A percentile compares a stretch with the other conserved stretches of the same genome.
Evolutionary conservation across 2,888 invertebrate species (phyloP).

Genomic region (Linnaemya vulpina): DNA sequence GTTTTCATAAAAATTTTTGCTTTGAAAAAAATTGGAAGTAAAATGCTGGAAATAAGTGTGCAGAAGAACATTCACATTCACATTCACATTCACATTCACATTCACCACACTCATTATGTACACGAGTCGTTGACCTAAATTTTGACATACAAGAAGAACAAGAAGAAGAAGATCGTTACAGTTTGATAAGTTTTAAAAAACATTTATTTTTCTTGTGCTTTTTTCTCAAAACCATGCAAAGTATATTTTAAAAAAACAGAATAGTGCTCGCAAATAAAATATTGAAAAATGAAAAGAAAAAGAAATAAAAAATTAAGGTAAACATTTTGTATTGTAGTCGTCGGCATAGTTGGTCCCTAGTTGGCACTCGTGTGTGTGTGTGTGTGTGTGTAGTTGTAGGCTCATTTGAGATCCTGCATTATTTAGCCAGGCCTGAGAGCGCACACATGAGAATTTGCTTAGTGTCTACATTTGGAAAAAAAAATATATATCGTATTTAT

Average conservation of each 20-base stretch:
- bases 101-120: slow-evolving; percentile 38
- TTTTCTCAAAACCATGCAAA: slow-evolving; percentile 17
- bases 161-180: slow-evolving; percentile 70
- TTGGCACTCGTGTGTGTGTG: neutral
- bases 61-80: slow-evolving; percentile 44
- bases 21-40: slow-evolving; percentile 23
- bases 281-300: slow-evolving; percentile 3
- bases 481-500: no score
- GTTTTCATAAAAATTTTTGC: slow-evolving; percentile 39
- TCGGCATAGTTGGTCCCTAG: slow-evolving; percentile 12
- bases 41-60: slow-evolving; percentile 27
- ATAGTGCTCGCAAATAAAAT: neutral
- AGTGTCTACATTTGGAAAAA: slow-evolving; percentile 44
- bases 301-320: slow-evolving; percentile 25
- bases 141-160: slow-evolving; percentile 66
- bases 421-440: neutral
- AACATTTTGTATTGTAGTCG: slow-evolving; percentile 41
- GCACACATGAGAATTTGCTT: slow-evolving; percentile 4
- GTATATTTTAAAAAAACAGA: slow-evolving; percentile 18
- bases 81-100: no score
- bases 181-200: slow-evolving; percentile 65
- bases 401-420: neutral
- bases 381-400: slow-evolving; percentile 1
- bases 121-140: slow-evolving; percentile 69
- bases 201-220: slow-evolving; percentile 41